phyloP scores from a whole-genome alignment of 2,113 vertebrate genomes.

The Cyprinus carpio region DNA sequence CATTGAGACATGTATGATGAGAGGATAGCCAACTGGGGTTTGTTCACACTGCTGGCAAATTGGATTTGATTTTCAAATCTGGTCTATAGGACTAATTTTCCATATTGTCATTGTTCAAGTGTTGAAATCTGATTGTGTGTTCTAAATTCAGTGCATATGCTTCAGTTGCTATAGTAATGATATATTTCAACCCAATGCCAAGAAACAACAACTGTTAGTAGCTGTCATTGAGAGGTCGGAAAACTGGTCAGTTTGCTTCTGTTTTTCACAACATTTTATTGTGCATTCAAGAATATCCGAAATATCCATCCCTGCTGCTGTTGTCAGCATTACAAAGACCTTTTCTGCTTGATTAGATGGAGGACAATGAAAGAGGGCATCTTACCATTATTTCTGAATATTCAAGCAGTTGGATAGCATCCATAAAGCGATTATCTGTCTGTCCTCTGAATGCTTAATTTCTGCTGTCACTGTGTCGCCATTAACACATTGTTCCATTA shows the following conservation, averaged over 20 bases:
- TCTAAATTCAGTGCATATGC: background rate
- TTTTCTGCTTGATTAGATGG: constrained; percentile 12
- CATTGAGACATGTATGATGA: background rate
- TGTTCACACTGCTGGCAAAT: constrained; percentile 12
- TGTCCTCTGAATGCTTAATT: constrained; percentile 43
- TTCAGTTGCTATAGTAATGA: background rate
- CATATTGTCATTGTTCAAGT: constrained; percentile 9
- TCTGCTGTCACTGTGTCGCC: constrained; percentile 27
- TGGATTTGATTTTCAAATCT: constrained; percentile 12
- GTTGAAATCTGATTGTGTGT: constrained; percentile 1
- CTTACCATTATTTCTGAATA: constrained; percentile 57
- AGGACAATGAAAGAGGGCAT: constrained; percentile 5
- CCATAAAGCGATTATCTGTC: constrained; percentile 54
- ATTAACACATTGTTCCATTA: constrained; percentile 46
- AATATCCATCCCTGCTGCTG: background rate
- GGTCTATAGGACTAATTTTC: background rate
- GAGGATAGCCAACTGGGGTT: background rate
- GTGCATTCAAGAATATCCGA: background rate
- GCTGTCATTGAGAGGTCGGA: background rate
- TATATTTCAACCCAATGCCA: background rate
- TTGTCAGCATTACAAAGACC: background rate
- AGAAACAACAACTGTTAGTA: background rate
- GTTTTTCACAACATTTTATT: background rate
- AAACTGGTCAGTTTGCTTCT: background rate
- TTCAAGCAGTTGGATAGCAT: constrained; percentile 47